A percentile compares a stretch with the other conserved stretches of the same genome.
phyloP scores from a whole-genome alignment of 2,113 vertebrate genomes.

The Trachemys scripta region DNA sequence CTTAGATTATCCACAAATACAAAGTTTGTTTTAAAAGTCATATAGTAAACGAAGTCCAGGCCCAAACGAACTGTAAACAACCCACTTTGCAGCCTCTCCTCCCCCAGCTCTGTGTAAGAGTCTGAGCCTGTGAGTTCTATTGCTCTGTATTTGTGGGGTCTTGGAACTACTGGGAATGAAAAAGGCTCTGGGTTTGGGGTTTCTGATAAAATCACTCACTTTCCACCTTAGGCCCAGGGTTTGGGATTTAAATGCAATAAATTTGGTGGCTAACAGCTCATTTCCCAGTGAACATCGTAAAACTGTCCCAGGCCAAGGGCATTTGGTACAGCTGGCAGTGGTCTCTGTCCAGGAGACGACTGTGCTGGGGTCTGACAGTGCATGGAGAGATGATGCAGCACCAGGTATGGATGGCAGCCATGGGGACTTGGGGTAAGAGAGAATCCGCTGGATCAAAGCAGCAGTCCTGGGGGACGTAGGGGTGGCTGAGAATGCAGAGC shows the following conservation, averaged over 20 bases:
- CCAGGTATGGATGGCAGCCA: no score
- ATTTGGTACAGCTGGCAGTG: fast-evolving
- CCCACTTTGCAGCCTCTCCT: slow-evolving; percentile 1
- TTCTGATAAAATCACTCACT: neutral
- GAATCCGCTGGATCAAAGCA: no score
- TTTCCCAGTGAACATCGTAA: neutral
- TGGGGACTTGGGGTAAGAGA: no score
- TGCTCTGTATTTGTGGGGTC: slow-evolving; percentile 47
- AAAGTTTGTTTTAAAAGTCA: no score
- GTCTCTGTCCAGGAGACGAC: neutral
- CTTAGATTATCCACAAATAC: no score
- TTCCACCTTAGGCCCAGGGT: neutral
- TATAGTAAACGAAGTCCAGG: neutral
- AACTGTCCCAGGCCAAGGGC: neutral
- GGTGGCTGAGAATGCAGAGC: no score
- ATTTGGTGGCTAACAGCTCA: neutral
- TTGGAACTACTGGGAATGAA: slow-evolving; percentile 48
- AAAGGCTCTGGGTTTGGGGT: slow-evolving; percentile 17
- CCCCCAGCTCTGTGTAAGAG: neutral
- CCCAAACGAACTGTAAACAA: neutral
- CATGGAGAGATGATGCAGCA: neutral
- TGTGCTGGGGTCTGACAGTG: no score
- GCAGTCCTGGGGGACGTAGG: no score
- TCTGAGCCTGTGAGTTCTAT: slow-evolving; percentile 40
- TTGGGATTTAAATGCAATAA: neutral